Evolutionary conservation across 1,140 invertebrate genomes (phyloP).

Genomic region (Aporrectodea caliginosa): DNA sequence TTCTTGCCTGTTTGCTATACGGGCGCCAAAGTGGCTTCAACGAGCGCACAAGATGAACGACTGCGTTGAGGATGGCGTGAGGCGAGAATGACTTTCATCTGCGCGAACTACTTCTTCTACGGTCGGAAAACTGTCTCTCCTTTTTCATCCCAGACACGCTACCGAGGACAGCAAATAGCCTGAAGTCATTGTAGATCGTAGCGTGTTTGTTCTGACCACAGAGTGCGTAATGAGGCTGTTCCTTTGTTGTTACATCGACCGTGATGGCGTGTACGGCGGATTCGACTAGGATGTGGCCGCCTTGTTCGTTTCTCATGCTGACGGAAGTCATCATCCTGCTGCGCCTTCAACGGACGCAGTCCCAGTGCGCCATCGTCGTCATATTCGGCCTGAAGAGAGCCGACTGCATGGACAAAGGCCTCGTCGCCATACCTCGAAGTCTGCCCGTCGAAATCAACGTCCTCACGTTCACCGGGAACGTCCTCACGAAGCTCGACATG

Average conservation of each 20-base stretch:
- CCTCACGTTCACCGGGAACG: constrained; percentile 36
- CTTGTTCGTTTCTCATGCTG: not conserved
- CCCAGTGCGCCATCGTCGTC: not conserved
- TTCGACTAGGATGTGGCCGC: not conserved
- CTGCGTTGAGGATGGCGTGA: too few species aligned
- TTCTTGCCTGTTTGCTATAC: too few species aligned
- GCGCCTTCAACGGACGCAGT: not conserved
- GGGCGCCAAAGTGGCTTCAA: too few species aligned
- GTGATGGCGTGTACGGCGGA: not conserved
- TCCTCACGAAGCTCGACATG: constrained; percentile 34
- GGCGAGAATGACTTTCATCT: too few species aligned
- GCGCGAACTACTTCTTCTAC: not conserved
- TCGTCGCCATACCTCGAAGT: not conserved
- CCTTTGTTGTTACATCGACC: not conserved
- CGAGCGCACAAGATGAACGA: too few species aligned
- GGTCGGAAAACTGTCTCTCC: too few species aligned
- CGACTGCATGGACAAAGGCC: not conserved
- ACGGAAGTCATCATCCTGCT: not conserved
- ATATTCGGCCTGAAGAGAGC: not conserved
- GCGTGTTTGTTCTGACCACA: too few species aligned
- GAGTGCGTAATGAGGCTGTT: not conserved
- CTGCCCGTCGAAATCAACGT: not conserved
- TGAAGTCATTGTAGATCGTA: too few species aligned
- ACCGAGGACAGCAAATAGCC: too few species aligned
- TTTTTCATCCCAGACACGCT: too few species aligned